Conservation (phyloP, 2,888 invertebrate genomes). For the Melikaiella ostensackeni region DNA sequence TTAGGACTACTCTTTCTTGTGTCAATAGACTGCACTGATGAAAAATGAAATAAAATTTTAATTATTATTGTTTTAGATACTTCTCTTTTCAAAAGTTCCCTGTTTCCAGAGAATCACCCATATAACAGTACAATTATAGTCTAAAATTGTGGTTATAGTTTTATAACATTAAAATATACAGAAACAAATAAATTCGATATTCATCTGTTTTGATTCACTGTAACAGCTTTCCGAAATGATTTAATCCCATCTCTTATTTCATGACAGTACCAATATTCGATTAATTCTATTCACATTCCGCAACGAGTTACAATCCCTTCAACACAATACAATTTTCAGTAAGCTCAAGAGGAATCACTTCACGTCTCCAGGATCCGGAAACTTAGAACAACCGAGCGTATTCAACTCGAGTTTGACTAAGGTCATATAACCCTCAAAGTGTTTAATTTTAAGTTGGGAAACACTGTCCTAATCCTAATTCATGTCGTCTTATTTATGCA, state of each 20-base stretch:
- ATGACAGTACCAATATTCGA: not conserved
- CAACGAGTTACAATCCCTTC: not conserved
- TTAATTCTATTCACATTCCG: conserved; percentile 13
- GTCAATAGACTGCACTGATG: too few species aligned
- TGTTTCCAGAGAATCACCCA: too few species aligned
- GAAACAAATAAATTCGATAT: too few species aligned
- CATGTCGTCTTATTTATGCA: conserved; percentile 75
- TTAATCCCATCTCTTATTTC: not conserved
- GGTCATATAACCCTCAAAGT: conserved; percentile 3
- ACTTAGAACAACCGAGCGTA: conserved; percentile 25
- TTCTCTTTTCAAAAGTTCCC: too few species aligned
- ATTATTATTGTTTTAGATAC: too few species aligned
- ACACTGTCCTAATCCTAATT: conserved; percentile 72
- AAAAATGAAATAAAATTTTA: too few species aligned
- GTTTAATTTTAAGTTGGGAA: conserved; percentile 57
- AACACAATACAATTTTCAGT: conserved; percentile 17
- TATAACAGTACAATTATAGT: too few species aligned
- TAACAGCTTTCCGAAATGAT: too few species aligned
- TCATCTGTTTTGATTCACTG: too few species aligned
- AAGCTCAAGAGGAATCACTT: not conserved
- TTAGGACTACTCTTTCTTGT: too few species aligned
- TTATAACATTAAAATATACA: too few species aligned
- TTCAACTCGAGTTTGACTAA: not conserved
- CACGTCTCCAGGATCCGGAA: not conserved
- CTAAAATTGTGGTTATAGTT: too few species aligned